Evolutionary conservation across 2,797 vertebrate species (phyloP).

Genomic region (Crocodylus rhombifer): DNA sequence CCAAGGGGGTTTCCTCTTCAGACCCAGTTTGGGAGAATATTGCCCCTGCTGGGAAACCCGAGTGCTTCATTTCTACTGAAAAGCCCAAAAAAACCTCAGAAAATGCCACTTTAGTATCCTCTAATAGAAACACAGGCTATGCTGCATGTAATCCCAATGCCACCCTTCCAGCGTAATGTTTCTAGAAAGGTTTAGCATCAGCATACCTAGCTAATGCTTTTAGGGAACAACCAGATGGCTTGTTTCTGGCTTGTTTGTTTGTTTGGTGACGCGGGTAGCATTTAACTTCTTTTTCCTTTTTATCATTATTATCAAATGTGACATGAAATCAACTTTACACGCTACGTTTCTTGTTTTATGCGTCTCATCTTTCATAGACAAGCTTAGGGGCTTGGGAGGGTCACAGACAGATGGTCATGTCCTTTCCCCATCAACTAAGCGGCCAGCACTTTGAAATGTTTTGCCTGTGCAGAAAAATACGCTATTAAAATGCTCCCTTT

Average conservation of each 20-base stretch:
- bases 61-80: neutral
- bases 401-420: neutral
- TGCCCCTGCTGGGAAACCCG: neutral
- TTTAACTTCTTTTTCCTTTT: neutral
- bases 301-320: neutral
- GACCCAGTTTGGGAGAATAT: neutral
- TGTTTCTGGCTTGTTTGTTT: accelerated
- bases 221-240: neutral
- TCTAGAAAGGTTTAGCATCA: neutral
- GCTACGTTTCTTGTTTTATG: neutral
- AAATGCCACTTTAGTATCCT: accelerated
- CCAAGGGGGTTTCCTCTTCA: neutral
- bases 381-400: neutral
- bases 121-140: accelerated
- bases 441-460: neutral
- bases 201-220: neutral
- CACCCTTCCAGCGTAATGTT: neutral
- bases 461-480: accelerated
- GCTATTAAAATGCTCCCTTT: accelerated
- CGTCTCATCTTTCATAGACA: neutral
- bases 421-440: neutral
- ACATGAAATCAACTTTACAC: neutral
- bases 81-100: neutral
- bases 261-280: neutral
- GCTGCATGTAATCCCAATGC: neutral